Evolutionary conservation across 1,140 invertebrate genomes (phyloP).

Genomic region (Lasioglossum albipes): DNA sequence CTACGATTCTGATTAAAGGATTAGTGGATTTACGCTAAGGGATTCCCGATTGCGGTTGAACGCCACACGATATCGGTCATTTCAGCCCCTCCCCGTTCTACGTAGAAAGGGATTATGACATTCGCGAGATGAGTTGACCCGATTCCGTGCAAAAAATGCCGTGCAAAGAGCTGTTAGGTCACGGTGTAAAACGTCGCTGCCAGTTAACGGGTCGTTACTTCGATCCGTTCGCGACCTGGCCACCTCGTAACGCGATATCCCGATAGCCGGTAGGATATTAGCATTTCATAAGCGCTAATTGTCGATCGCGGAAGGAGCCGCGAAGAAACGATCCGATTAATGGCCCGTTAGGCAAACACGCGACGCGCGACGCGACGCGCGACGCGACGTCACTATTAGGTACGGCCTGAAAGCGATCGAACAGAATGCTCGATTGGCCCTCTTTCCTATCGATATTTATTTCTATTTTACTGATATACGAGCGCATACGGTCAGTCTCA

Average conservation of each 20-base stretch:
- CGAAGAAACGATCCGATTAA: slow-evolving; percentile 31
- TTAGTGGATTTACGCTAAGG: slow-evolving; percentile 45
- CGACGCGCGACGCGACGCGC: too few species aligned
- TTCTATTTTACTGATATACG: too few species aligned
- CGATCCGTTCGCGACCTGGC: slow-evolving; percentile 21
- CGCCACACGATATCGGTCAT: slow-evolving; percentile 24
- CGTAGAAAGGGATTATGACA: not conserved
- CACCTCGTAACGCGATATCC: slow-evolving; percentile 24
- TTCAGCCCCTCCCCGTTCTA: not conserved
- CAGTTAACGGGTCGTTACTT: slow-evolving; percentile 30
- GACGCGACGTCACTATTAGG: slow-evolving; percentile 19
- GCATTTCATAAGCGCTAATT: slow-evolving; percentile 48
- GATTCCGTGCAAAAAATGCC: not conserved
- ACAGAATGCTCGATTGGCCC: not conserved
- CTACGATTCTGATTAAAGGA: slow-evolving; percentile 50
- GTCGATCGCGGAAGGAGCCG: slow-evolving; percentile 16
- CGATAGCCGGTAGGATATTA: slow-evolving; percentile 24
- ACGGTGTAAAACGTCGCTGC: not conserved
- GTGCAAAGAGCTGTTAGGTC: not conserved
- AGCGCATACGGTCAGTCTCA: too few species aligned
- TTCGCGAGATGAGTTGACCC: not conserved
- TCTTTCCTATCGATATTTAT: not conserved
- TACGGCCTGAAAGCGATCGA: not conserved
- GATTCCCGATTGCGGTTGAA: slow-evolving; percentile 30
- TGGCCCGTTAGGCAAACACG: slow-evolving; percentile 13